Percentiles rank a stretch among this genome's conserved stretches.
Conservation (phyloP, 2,888 invertebrate species). For the Tetragonula carbonaria region DNA sequence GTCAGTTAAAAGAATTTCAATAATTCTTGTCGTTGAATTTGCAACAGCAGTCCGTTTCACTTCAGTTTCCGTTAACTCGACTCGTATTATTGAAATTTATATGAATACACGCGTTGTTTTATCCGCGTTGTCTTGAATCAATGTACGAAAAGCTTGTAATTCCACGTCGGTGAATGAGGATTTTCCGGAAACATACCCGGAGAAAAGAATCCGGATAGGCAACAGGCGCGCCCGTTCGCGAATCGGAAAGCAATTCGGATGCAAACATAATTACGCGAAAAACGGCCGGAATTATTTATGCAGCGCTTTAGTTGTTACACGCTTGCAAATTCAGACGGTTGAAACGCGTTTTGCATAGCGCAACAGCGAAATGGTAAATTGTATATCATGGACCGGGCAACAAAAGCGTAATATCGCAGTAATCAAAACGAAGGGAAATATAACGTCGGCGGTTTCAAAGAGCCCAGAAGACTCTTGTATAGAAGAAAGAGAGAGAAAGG, state of each 20-base stretch:
- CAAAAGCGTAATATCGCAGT: conserved; percentile 39
- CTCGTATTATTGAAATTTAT: no score
- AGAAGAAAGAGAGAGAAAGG: neutral
- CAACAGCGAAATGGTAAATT: conserved; percentile 28
- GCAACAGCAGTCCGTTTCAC: no score
- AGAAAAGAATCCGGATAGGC: neutral
- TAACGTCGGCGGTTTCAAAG: conserved; percentile 47
- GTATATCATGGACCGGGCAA: conserved; percentile 27
- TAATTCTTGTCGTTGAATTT: no score
- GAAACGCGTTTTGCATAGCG: conserved; percentile 18
- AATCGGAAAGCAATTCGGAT: neutral
- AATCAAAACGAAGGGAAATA: conserved; percentile 45
- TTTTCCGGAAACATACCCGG: neutral
- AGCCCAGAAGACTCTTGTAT: conserved; percentile 17
- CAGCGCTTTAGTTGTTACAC: conserved; percentile 8
- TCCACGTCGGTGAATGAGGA: neutral
- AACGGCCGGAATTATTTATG: conserved; percentile 12
- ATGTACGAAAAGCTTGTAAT: neutral
- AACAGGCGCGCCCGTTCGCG: no score
- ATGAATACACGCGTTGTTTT: neutral
- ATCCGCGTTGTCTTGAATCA: neutral
- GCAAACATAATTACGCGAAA: conserved; percentile 21
- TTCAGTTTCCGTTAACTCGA: no score
- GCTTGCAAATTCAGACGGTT: neutral
- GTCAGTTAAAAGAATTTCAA: no score